Conservation (phyloP, 2,113 vertebrate species). For the Poeciliopsis turrubarensis region DNA sequence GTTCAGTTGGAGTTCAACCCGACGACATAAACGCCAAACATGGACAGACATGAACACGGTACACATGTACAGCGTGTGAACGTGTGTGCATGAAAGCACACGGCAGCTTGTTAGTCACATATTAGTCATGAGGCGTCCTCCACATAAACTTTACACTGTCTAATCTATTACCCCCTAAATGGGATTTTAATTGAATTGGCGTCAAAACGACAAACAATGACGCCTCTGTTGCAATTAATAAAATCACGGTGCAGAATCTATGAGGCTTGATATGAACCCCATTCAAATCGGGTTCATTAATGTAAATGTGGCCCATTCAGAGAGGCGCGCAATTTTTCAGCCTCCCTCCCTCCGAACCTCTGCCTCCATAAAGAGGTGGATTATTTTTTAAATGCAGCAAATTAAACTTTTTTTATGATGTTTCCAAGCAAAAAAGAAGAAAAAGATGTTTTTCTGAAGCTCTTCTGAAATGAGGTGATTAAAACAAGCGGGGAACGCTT, state of each 20-base stretch:
- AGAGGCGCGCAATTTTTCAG: conserved; percentile 92
- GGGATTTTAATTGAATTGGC: conserved; percentile 95
- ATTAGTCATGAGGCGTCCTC: conserved; percentile 76
- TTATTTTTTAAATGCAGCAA: neutral
- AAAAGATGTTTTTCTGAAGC: conserved; percentile 11
- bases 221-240: conserved; percentile 99
- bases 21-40: conserved; percentile 24
- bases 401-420: neutral
- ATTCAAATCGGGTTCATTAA: conserved; percentile 98
- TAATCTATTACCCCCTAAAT: conserved; percentile 92
- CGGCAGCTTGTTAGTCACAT: conserved; percentile 60
- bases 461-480: conserved; percentile 93
- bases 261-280: conserved; percentile 99
- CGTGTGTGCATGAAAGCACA: conserved; percentile 16
- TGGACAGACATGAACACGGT: conserved; percentile 15
- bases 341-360: conserved; percentile 72
- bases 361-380: conserved; percentile 61
- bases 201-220: conserved; percentile 99
- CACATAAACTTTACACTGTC: conserved; percentile 78
- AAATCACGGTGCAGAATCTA: conserved; percentile 98
- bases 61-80: conserved; percentile 1
- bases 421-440: too few relatives aligned
- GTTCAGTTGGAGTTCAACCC: conserved; percentile 24
- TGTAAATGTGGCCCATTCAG: conserved; percentile 95
- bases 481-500: conserved; percentile 88